A percentile compares a stretch with the other conserved stretches of the same genome.
These are phyloP conservation scores for Condylura cristata DNA, from an alignment of 2,113 vertebrate species.

Conservation along the genomic window DNA sequence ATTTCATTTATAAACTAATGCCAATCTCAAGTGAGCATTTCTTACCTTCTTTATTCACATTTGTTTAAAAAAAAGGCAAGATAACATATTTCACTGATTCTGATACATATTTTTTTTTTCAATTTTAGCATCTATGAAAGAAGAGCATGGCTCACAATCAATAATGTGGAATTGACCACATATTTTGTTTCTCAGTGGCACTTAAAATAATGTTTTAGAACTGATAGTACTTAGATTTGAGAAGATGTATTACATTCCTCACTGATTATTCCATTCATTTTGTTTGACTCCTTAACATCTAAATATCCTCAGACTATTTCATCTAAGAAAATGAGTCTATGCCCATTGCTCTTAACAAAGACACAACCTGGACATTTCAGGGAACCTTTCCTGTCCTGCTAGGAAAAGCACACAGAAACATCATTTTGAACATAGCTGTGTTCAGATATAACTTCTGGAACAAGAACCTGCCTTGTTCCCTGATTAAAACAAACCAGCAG, in stretches of 20 bases:
- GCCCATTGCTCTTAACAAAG: background rate
- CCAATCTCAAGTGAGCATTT: background rate
- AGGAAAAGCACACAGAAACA: background rate
- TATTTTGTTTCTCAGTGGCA: constrained; percentile 33
- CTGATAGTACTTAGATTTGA: constrained; percentile 2
- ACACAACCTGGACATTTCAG: background rate
- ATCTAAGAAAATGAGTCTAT: background rate
- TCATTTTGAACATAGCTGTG: background rate
- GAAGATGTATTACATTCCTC: background rate
- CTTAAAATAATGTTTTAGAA: constrained; percentile 44
- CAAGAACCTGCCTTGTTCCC: rapidly evolving
- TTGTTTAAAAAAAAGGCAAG: too few species aligned
- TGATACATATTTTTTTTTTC: background rate
- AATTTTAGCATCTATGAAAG: background rate
- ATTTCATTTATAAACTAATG: background rate
- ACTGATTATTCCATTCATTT: constrained; percentile 13
- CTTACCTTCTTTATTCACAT: background rate
- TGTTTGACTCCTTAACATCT: background rate
- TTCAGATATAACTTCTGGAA: too few species aligned
- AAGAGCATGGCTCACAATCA: background rate
- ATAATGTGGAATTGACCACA: background rate
- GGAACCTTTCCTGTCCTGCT: background rate
- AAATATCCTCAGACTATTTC: constrained; percentile 8
- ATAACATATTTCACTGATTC: background rate
- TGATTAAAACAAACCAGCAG: background rate